Percentiles rank a stretch among this genome's conserved stretches.
Conservation (phyloP, 2,888 invertebrate species). For the Melinaea marsaeus region DNA sequence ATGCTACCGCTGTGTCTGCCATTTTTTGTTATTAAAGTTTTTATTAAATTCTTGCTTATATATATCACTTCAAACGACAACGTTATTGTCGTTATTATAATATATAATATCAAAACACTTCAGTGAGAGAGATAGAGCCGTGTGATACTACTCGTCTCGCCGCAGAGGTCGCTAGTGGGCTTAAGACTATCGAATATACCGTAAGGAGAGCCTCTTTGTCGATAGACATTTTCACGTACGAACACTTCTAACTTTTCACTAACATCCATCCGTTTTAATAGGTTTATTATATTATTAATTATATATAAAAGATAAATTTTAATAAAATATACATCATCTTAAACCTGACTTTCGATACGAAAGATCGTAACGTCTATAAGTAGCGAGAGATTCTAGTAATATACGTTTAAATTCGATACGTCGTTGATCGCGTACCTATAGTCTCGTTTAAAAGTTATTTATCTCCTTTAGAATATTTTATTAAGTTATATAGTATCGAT, state of each 20-base stretch:
- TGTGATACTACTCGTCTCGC: neutral
- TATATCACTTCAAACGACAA: no score
- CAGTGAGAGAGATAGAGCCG: no score
- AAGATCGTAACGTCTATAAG: neutral
- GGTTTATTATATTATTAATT: slow-evolving; percentile 5
- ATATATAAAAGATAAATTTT: neutral
- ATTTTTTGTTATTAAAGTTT: no score
- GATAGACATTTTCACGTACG: slow-evolving; percentile 30
- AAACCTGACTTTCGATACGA: neutral
- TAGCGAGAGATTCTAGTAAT: neutral
- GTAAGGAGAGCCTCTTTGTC: slow-evolving; percentile 26
- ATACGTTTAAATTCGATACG: slow-evolving; percentile 12
- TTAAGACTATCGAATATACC: slow-evolving; percentile 17
- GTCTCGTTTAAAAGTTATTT: slow-evolving; percentile 22
- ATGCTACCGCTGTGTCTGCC: slow-evolving; percentile 57
- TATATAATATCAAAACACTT: no score
- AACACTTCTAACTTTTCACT: slow-evolving; percentile 30
- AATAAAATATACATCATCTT: neutral
- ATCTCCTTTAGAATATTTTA: no score
- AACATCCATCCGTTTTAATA: slow-evolving; percentile 19
- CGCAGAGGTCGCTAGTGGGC: slow-evolving; percentile 19
- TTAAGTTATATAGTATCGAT: no score
- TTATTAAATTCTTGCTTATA: no score
- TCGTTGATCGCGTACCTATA: slow-evolving; percentile 10
- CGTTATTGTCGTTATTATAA: no score